Conservation (phyloP, 2,797 vertebrate genomes). For the Vespertilio murinus region DNA sequence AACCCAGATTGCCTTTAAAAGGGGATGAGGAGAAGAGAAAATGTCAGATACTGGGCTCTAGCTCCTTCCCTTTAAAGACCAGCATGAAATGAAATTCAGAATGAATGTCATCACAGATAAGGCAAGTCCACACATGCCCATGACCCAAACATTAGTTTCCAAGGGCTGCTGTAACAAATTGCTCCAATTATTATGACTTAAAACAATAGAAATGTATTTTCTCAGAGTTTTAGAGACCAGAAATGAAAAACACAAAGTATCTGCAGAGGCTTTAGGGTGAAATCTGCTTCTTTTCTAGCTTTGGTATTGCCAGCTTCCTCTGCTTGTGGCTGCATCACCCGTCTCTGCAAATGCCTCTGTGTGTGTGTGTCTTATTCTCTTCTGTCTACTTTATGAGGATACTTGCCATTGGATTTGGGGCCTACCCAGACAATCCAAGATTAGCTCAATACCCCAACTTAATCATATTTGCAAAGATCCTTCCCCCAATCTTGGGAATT, state of each 20-base stretch:
- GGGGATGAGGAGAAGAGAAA: background rate
- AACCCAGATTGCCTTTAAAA: background rate
- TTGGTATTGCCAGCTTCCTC: background rate
- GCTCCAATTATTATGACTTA: background rate
- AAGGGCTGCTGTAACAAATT: background rate
- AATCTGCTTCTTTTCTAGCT: background rate
- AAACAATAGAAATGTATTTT: background rate
- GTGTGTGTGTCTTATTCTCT: background rate
- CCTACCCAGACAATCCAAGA: background rate
- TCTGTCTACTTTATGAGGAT: background rate
- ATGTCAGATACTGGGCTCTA: background rate
- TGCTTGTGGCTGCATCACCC: background rate
- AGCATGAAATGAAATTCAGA: constrained; percentile 16
- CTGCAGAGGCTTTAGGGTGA: background rate
- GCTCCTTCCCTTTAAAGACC: background rate
- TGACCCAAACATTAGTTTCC: background rate
- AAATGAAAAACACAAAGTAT: background rate
- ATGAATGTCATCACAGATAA: background rate
- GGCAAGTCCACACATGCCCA: background rate
- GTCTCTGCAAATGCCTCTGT: background rate
- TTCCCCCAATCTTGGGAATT: background rate
- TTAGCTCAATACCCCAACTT: background rate
- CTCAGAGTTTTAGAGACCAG: background rate
- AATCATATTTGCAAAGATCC: background rate
- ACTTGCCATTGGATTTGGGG: background rate